These are phyloP conservation scores for Melospiza melodia DNA, from an alignment of 2,113 vertebrate genomes.

Conservation along the genomic window DNA sequence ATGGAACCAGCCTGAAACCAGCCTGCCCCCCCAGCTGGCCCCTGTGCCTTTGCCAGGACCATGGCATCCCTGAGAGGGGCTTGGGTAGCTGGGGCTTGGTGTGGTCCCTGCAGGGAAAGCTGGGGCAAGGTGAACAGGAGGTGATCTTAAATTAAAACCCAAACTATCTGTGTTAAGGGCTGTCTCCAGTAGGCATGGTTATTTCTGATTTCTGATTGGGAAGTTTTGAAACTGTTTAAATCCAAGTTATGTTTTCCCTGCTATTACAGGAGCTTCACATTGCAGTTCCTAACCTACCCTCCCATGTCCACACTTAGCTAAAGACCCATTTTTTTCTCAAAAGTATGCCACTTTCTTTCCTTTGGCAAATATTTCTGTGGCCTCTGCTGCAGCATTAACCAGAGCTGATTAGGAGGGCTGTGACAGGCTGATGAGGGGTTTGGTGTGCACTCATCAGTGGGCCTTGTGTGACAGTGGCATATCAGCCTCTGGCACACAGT, in stretches of 20 bases:
- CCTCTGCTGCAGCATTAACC: neutral
- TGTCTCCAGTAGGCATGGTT: neutral
- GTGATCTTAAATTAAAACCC: neutral
- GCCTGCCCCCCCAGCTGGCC: neutral
- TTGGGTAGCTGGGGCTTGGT: neutral
- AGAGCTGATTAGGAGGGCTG: neutral
- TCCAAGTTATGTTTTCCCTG: neutral
- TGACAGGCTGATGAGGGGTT: rapidly evolving
- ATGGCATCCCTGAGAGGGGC: rapidly evolving
- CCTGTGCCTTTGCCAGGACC: neutral
- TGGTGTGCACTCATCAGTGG: neutral
- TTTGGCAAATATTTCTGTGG: neutral
- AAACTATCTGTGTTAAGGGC: neutral
- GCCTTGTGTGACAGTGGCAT: neutral
- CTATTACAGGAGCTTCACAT: neutral
- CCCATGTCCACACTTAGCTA: neutral
- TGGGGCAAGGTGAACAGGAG: neutral
- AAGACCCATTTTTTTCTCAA: neutral
- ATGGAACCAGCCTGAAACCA: neutral
- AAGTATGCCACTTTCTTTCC: neutral
- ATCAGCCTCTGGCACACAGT: neutral
- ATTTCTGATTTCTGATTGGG: neutral
- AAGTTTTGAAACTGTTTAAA: neutral
- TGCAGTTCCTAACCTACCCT: neutral
- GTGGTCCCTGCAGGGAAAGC: rapidly evolving